phyloP scores from a whole-genome alignment of 2,113 vertebrate species.

The Casuarius casuarius region DNA sequence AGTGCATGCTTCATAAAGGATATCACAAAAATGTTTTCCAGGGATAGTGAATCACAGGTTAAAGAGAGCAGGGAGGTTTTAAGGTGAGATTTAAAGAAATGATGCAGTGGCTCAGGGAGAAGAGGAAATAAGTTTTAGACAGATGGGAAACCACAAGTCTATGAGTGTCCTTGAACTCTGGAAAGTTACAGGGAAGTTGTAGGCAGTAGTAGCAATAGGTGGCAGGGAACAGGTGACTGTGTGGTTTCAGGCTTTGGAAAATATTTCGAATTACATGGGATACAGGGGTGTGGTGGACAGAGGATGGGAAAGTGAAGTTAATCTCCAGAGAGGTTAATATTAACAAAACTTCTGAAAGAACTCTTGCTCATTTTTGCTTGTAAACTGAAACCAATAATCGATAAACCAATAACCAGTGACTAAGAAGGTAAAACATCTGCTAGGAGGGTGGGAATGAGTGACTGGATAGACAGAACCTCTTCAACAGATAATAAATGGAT shows the following conservation, averaged over 20 bases:
- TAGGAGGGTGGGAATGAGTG: background rate
- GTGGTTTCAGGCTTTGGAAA: background rate
- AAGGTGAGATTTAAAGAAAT: slow-evolving; percentile 1
- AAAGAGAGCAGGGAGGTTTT: background rate
- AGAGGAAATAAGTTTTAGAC: background rate
- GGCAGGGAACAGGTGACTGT: background rate
- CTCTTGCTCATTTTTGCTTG: background rate
- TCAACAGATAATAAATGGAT: background rate
- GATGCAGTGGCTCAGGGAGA: background rate
- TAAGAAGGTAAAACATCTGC: background rate
- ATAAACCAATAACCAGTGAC: background rate
- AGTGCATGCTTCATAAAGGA: background rate
- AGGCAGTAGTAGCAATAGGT: background rate
- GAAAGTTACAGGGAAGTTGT: background rate
- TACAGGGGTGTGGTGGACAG: background rate
- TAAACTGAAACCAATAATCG: background rate
- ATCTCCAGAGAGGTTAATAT: background rate
- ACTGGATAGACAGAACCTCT: background rate
- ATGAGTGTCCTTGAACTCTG: background rate
- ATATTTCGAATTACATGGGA: background rate
- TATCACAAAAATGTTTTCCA: background rate
- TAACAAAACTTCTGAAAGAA: background rate
- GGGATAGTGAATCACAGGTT: background rate
- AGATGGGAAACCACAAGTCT: background rate
- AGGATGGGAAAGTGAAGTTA: background rate